Evolutionary conservation across 92 coral and sea anemone species (phyloP).

Genomic region (Parazoanthus atlanticus): DNA sequence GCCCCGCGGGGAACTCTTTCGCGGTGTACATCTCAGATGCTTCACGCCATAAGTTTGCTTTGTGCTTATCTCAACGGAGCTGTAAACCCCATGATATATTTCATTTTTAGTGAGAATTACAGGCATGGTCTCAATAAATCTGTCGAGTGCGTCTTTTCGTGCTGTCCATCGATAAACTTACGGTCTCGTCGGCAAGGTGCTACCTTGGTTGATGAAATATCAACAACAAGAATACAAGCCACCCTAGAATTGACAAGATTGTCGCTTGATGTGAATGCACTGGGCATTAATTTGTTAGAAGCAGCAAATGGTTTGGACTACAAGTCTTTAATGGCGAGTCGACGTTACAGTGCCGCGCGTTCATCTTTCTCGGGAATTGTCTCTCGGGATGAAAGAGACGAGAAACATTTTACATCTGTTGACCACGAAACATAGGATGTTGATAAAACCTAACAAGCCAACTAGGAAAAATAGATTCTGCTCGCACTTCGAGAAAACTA

Average conservation of each 20-base stretch:
- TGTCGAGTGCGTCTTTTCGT: neutral
- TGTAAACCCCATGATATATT: constrained; percentile 21
- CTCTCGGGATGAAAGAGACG: neutral
- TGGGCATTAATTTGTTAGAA: neutral
- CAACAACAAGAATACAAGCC: constrained; percentile 15
- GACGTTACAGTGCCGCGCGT: neutral
- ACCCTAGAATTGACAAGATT: constrained; percentile 10
- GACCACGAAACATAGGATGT: neutral
- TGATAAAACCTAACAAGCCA: neutral
- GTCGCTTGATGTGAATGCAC: neutral
- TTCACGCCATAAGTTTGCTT: neutral
- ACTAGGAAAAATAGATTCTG: neutral
- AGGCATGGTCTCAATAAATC: constrained; percentile 13
- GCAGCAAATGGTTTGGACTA: neutral
- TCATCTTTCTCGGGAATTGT: neutral
- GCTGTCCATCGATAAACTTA: neutral
- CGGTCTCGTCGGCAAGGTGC: neutral
- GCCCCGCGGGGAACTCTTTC: neutral
- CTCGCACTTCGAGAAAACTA: neutral
- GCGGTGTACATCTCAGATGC: neutral
- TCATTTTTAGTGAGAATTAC: constrained; percentile 37
- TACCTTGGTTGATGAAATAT: constrained; percentile 3
- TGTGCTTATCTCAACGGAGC: constrained; percentile 27
- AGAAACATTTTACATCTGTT: neutral
- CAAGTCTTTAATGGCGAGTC: neutral